Conservation (phyloP, 2,797 vertebrate species). For the Peromyscus melanophrys region DNA sequence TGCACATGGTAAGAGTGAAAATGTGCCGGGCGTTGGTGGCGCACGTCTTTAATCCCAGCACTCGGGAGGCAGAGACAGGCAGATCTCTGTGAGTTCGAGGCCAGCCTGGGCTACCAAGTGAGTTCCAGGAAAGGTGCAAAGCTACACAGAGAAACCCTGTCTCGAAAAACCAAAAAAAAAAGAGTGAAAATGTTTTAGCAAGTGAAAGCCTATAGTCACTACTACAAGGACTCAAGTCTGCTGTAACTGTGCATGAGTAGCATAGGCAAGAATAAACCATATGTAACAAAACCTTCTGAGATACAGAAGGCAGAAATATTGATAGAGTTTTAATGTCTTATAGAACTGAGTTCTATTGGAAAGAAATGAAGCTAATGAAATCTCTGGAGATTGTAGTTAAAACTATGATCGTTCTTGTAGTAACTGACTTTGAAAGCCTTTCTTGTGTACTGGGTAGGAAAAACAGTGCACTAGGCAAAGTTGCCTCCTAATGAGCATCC, state of each 20-base stretch:
- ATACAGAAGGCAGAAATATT: background rate
- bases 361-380: background rate
- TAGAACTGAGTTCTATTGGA: background rate
- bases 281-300: background rate
- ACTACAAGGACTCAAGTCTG: background rate
- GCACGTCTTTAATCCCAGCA: too few species aligned
- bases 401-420: background rate
- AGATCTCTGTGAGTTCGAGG: too few species aligned
- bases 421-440: slow-evolving; percentile 68
- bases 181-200: too few species aligned
- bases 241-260: background rate
- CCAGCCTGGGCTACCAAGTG: too few species aligned
- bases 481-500: slow-evolving; percentile 70
- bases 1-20: background rate
- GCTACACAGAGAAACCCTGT: too few species aligned
- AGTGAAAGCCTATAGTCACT: background rate
- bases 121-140: too few species aligned
- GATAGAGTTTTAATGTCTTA: background rate
- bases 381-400: background rate
- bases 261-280: background rate
- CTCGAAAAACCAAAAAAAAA: too few species aligned
- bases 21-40: too few species aligned
- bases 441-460: slow-evolving; percentile 47
- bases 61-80: too few species aligned
- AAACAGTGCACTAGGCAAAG: slow-evolving; percentile 45